phyloP scores from a whole-genome alignment of 2,113 vertebrate species.

The Ailurus styani region DNA sequence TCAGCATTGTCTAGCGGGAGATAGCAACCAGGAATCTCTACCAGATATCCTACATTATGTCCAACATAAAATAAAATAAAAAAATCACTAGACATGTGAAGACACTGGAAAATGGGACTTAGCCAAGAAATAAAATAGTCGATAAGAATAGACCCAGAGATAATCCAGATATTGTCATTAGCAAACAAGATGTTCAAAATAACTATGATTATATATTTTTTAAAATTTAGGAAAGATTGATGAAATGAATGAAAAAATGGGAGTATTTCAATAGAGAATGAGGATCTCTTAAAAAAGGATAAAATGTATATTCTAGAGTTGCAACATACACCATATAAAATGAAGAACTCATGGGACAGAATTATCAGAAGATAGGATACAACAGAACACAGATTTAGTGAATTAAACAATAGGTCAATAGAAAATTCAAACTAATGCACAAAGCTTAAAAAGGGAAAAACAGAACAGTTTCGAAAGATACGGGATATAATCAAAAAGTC shows the following conservation, averaged over 20 bases:
- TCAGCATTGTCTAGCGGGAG: not conserved
- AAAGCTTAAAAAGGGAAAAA: not conserved
- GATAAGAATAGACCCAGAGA: not conserved
- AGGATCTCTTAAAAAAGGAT: not conserved
- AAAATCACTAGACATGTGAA: not conserved
- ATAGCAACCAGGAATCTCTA: not conserved
- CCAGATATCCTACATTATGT: accelerated
- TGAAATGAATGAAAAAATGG: not conserved
- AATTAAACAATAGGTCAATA: not conserved
- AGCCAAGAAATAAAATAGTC: not conserved
- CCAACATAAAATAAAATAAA: not conserved
- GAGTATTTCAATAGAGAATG: not conserved
- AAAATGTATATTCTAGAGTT: not conserved
- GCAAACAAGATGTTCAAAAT: not conserved
- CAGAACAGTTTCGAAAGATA: not conserved
- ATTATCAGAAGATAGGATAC: not conserved
- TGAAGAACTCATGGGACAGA: not conserved
- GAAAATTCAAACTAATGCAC: not conserved
- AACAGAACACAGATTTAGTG: not conserved
- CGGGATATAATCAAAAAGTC: not conserved
- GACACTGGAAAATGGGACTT: not conserved
- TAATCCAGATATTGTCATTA: not conserved
- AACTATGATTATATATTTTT: not conserved
- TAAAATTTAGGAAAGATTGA: not conserved
- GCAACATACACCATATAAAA: not conserved